phyloP scores from a whole-genome alignment of 2,113 vertebrate genomes.

The Cygnus buccinator region DNA sequence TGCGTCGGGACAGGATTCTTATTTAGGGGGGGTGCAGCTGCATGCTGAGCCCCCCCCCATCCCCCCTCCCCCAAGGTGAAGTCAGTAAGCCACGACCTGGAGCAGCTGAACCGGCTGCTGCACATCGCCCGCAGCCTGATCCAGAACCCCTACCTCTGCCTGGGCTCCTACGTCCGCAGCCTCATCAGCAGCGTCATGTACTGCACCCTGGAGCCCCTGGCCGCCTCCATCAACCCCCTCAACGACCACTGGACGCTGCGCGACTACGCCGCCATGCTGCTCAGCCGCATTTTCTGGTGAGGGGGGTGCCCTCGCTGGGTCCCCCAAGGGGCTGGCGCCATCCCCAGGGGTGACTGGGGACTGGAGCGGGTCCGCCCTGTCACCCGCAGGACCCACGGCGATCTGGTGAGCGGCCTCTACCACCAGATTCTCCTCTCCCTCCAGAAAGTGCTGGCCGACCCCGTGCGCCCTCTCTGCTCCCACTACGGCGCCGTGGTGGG shows the following conservation, averaged over 20 bases:
- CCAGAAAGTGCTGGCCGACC: conserved; percentile 92
- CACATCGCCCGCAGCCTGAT: conserved; percentile 91
- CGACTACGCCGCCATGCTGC: conserved; percentile 89
- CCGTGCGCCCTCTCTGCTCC: conserved; percentile 91
- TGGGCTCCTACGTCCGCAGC: conserved; percentile 90
- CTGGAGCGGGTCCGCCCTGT: background rate
- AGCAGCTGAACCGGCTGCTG: conserved; percentile 89
- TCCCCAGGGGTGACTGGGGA: too few species aligned
- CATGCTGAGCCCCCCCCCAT: background rate
- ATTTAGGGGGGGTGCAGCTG: fast-evolving
- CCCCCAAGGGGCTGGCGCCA: too few species aligned
- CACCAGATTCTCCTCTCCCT: conserved; percentile 91
- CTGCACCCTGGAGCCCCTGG: conserved; percentile 92
- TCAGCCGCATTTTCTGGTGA: conserved; percentile 93
- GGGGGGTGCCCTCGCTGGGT: background rate
- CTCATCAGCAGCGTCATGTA: conserved; percentile 93
- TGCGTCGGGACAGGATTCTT: background rate
- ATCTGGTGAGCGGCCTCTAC: conserved; percentile 88
- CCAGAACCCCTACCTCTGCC: conserved; percentile 89
- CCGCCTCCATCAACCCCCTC: conserved; percentile 94
- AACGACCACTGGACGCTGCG: conserved; percentile 96
- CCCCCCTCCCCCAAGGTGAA: conserved; percentile 84
- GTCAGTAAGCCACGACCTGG: conserved; percentile 91
- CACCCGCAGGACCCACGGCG: conserved; percentile 85
- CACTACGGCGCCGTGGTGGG: conserved; percentile 94